Percentiles rank a stretch among this genome's conserved stretches.
phyloP scores from a whole-genome alignment of 1,140 invertebrate species.

The Drosophila melanica region DNA sequence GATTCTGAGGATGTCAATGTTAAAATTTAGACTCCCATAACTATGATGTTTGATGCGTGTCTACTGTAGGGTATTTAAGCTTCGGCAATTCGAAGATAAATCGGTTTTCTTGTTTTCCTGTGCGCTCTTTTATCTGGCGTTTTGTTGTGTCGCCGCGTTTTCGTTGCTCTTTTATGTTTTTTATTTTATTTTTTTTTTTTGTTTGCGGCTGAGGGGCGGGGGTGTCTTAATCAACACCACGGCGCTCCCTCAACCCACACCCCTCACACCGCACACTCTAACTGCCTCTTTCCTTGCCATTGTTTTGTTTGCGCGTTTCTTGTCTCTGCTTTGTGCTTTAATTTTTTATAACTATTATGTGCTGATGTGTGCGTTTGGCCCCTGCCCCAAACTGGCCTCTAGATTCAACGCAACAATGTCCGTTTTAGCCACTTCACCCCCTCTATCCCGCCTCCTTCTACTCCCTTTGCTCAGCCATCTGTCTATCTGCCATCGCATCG shows the following conservation, averaged over 20 bases:
- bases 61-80: too few relatives aligned
- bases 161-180: conserved; percentile 22
- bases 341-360: conserved; percentile 78
- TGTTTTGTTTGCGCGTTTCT: conserved; percentile 16
- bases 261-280: not conserved
- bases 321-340: conserved; percentile 64
- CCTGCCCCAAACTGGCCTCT: not conserved
- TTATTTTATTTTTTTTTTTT: conserved; percentile 4
- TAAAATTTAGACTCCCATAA: too few relatives aligned
- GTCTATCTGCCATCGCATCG: conserved; percentile 42
- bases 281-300: not conserved
- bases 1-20: too few relatives aligned
- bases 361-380: conserved; percentile 74
- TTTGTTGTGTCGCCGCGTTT: conserved; percentile 47
- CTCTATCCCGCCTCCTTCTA: not conserved
- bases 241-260: not conserved
- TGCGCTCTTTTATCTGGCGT: not conserved
- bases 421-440: not conserved
- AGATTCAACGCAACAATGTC: conserved; percentile 4
- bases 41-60: too few relatives aligned
- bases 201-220: not conserved
- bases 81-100: too few relatives aligned
- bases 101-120: too few relatives aligned
- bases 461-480: conserved; percentile 22
- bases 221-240: conserved; percentile 6